Evolutionary conservation across 1,140 invertebrate species (phyloP), one percentile per base, ranked within the genome.

Genomic region (Melipona quadrifasciata): DNA sequence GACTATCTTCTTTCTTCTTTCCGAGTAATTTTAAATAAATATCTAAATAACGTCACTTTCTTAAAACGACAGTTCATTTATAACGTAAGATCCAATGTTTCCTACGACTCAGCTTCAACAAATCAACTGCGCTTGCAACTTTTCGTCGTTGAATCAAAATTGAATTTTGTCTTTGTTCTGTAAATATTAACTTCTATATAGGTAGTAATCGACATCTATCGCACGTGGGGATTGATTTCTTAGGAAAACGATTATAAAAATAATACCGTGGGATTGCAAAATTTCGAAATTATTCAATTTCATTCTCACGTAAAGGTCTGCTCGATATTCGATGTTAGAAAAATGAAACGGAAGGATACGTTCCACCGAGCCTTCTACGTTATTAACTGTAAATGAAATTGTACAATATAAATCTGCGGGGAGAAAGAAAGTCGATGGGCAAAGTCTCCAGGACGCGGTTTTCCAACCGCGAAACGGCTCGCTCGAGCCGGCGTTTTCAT

Each of bases 371-470:
- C 39, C 31, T 27, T 14, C 14, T 55, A 31, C 47, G 14, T 31
- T 74, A 53, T 74, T 74, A 74, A 53, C 47, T 53, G 19, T 74
- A 74, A 55, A 57, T 55, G 27, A 51, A 74, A 74, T 74, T 74
- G 1, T 31, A 31, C 2, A 31, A 24, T n/a, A 61, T 61, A 74
- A 71, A 24, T 39, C 68, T 21, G 39, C 24, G n/a, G 24, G 47
- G 68, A 71, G 68, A 71, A 71, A 71, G 68, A 34, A 71, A 47
- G 68, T 71, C 39, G 39, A 71, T 47, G 68, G 17, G 34, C 34
- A 70, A 70, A 27, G 24, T 47, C 21, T 24, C 34, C 11, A 24
- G 34, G 39, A 70, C 34, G 8, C 39, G 39, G 31, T n/a, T 47
- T 47, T 71, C 16, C 68, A 71, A 47, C 68, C 21, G n/a, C n/a